These are phyloP conservation scores for Margarornis squamiger DNA, from an alignment of 2,797 vertebrate genomes.

Conservation along the genomic window DNA sequence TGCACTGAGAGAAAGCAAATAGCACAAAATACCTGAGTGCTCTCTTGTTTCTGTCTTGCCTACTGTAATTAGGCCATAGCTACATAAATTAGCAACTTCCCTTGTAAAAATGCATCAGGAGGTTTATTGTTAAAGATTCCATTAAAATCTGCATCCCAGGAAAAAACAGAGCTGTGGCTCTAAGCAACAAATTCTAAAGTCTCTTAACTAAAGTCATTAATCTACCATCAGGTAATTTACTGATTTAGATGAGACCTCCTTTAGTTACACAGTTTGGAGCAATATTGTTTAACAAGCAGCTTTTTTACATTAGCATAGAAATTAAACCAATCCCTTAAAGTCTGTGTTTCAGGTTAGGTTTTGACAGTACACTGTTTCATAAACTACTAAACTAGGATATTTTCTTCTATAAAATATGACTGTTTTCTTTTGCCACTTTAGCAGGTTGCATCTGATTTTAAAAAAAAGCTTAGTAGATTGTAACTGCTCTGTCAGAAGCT, in stretches of 20 bases:
- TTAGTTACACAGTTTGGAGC: neutral
- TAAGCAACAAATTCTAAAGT: neutral
- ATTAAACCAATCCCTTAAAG: neutral
- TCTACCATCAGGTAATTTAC: neutral
- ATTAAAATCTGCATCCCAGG: slow-evolving; percentile 11
- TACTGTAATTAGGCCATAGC: neutral
- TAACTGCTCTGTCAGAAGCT: neutral
- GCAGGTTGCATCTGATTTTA: neutral
- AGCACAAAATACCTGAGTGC: neutral
- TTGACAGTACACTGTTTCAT: neutral
- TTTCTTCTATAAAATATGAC: neutral
- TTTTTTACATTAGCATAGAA: neutral
- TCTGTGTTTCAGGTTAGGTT: neutral
- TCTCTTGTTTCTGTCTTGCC: neutral
- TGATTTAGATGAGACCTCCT: neutral
- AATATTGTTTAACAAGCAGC: neutral
- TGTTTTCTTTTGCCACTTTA: neutral
- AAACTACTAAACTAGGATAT: neutral
- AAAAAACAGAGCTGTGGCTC: neutral
- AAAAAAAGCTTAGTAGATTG: neutral
- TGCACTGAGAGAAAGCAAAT: slow-evolving; percentile 76
- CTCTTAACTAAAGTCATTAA: neutral
- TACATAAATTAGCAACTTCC: neutral
- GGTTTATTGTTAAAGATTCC: neutral
- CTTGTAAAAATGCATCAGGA: neutral